These are phyloP conservation scores for Tetragnatha montana DNA, from an alignment of 2,888 invertebrate species.

Conservation along the genomic window DNA sequence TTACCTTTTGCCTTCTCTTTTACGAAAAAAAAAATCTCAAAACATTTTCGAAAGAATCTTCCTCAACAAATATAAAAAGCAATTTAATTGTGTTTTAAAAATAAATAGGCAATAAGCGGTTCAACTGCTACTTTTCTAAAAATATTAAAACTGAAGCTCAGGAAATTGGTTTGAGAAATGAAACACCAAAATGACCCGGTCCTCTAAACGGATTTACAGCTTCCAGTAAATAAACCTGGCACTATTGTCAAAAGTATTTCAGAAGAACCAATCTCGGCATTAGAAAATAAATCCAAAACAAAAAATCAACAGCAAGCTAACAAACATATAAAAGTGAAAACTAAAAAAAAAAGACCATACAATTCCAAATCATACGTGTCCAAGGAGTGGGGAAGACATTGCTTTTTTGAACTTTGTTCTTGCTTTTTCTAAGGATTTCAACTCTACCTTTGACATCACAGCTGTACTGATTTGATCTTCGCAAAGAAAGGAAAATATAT, in stretches of 20 bases:
- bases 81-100: background rate
- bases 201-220: conserved; percentile 36
- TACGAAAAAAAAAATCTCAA: background rate
- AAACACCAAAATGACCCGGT: conserved; percentile 36
- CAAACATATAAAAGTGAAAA: background rate
- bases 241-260: conserved; percentile 35
- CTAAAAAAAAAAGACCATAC: conserved; percentile 9
- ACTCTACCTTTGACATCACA: background rate
- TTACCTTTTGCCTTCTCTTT: too few species aligned
- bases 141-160: background rate
- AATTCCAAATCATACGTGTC: conserved; percentile 17
- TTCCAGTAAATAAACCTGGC: conserved; percentile 43
- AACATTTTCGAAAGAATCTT: background rate
- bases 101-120: background rate
- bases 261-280: background rate
- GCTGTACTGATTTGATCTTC: conserved; percentile 14
- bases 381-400: conserved; percentile 11
- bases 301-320: background rate
- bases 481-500: background rate
- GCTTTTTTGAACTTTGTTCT: conserved; percentile 8
- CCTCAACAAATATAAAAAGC: background rate
- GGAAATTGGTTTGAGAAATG: conserved; percentile 42
- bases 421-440: background rate
- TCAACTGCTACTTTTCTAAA: background rate
- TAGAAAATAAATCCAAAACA: background rate